Evolutionary conservation across 2,113 vertebrate species (phyloP).

Genomic region (Reinhardtius hippoglossoides): DNA sequence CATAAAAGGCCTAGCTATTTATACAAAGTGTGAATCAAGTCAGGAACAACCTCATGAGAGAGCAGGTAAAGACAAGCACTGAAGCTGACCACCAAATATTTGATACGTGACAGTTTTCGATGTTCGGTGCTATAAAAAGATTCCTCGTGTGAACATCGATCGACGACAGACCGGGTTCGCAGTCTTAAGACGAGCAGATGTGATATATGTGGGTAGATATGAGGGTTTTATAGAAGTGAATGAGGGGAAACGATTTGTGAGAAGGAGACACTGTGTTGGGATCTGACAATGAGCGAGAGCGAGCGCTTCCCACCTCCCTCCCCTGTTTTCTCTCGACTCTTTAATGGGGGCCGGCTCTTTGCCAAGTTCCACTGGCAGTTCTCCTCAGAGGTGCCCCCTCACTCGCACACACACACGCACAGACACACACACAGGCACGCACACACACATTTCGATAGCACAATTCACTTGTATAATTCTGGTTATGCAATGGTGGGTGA

Average conservation of each 20-base stretch:
- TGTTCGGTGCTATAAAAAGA: no score
- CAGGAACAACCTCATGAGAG: no score
- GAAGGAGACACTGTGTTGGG: not conserved
- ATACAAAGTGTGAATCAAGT: no score
- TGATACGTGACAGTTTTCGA: no score
- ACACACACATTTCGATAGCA: slow-evolving; percentile 60
- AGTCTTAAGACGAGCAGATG: no score
- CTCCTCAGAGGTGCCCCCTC: slow-evolving; percentile 59
- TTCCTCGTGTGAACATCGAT: not conserved
- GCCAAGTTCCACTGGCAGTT: slow-evolving; percentile 65
- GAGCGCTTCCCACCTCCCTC: slow-evolving; percentile 23
- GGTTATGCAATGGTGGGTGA: slow-evolving; percentile 76
- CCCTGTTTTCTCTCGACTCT: slow-evolving; percentile 18
- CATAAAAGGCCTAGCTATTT: no score
- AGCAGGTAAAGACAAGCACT: no score
- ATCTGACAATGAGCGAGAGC: slow-evolving; percentile 22
- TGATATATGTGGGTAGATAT: not conserved
- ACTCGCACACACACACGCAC: slow-evolving; percentile 48
- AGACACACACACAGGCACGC: slow-evolving; percentile 34
- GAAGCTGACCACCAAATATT: not conserved
- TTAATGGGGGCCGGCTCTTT: slow-evolving; percentile 56
- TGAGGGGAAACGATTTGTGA: not conserved
- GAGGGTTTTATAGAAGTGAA: not conserved
- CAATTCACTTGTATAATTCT: slow-evolving; percentile 75
- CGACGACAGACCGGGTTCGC: no score